These are phyloP conservation scores for Basileuterus tristriatus DNA, from an alignment of 2,797 vertebrate species.

Conservation along the genomic window DNA sequence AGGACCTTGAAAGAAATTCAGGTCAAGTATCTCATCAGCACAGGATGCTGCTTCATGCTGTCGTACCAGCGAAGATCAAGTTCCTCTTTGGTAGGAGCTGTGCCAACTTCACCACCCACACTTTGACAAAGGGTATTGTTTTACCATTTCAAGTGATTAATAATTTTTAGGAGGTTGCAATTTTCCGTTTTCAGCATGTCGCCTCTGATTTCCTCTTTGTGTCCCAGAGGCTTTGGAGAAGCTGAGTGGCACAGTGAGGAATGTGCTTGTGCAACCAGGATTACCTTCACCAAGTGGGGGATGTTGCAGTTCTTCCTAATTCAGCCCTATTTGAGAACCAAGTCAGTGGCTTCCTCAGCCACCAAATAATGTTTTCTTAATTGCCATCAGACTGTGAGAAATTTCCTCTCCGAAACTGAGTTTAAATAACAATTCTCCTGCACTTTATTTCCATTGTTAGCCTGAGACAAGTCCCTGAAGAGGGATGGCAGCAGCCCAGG, in stretches of 20 bases:
- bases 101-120: not conserved
- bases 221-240: not conserved
- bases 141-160: not conserved
- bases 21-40: not conserved
- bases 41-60: not conserved
- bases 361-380: not conserved
- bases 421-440: not conserved
- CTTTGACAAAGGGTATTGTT: not conserved
- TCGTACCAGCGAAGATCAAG: rapidly evolving
- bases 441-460: not conserved
- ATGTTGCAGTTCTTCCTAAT: not conserved
- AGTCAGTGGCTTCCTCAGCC: not conserved
- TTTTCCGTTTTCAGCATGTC: not conserved
- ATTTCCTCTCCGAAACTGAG: not conserved
- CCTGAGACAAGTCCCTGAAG: not conserved
- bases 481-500: not conserved
- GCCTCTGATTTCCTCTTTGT: not conserved
- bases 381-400: not conserved
- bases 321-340: not conserved
- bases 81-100: not conserved
- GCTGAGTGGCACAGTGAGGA: not conserved
- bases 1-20: not conserved
- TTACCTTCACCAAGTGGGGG: not conserved
- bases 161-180: not conserved
- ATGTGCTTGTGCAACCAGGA: not conserved